phyloP scores from a whole-genome alignment of 2,888 invertebrate genomes.

The Rhorus exstirpatorius region DNA sequence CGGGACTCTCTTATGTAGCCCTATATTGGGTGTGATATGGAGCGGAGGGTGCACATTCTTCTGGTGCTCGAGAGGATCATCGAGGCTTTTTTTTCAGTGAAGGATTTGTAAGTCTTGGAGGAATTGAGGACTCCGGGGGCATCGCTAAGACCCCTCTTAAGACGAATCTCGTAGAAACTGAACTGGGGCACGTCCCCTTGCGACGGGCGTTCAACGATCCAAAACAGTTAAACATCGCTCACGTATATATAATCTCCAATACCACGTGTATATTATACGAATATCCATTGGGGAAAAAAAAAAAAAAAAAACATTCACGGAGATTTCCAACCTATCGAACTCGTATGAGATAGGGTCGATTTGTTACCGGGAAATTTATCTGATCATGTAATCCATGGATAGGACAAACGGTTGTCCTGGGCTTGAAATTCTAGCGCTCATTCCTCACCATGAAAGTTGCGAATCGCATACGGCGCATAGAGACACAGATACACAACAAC shows the following conservation, averaged over 20 bases:
- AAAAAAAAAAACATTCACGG: no score
- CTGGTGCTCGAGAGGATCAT: not conserved
- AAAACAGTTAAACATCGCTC: slow-evolving; percentile 31
- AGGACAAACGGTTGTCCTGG: slow-evolving; percentile 35
- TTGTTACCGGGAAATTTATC: slow-evolving; percentile 58
- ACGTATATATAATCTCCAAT: slow-evolving; percentile 44
- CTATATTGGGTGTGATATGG: slow-evolving; percentile 5
- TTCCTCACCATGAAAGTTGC: slow-evolving; percentile 50
- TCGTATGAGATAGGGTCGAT: slow-evolving; percentile 40
- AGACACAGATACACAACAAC: not conserved
- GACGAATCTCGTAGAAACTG: not conserved
- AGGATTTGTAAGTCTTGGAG: not conserved
- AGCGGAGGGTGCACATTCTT: not conserved
- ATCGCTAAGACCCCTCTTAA: not conserved
- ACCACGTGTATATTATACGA: slow-evolving; percentile 11
- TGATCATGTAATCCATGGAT: slow-evolving; percentile 58
- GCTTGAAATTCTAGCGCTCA: slow-evolving; percentile 49
- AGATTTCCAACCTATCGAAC: slow-evolving; percentile 26
- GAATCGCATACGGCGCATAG: slow-evolving; percentile 6
- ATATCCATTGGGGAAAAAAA: slow-evolving; percentile 30
- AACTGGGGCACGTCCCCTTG: not conserved
- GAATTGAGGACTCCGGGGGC: no score
- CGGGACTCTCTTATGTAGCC: slow-evolving; percentile 23
- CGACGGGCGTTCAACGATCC: slow-evolving; percentile 13
- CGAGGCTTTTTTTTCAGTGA: not conserved